Percentiles rank a stretch among this genome's conserved stretches.
These are phyloP conservation scores for Acrocephalus kingi DNA, from an alignment of 2,113 vertebrate genomes.

Conservation along the genomic window DNA sequence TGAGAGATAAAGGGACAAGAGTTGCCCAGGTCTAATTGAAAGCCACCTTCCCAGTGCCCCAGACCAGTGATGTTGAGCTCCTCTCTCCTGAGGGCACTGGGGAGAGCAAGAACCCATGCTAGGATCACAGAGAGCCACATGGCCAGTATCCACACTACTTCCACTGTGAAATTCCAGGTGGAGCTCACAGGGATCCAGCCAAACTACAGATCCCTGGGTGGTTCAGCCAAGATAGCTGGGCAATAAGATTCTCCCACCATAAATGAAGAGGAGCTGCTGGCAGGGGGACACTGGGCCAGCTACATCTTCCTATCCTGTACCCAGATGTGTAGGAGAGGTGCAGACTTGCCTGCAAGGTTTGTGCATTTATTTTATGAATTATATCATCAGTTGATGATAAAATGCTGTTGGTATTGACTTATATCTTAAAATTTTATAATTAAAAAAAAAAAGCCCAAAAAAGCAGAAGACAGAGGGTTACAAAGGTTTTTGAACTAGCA, in stretches of 20 bases:
- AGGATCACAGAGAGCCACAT: background rate
- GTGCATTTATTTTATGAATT: background rate
- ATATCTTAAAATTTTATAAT: background rate
- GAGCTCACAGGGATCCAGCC: background rate
- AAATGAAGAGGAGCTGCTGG: background rate
- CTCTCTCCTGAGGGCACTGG: background rate
- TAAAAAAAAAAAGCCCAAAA: no score
- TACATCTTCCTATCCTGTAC: background rate
- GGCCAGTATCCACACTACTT: rapidly evolving
- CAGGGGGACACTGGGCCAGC: background rate
- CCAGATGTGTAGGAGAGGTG: rapidly evolving
- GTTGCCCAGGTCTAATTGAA: background rate
- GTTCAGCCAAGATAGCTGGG: background rate
- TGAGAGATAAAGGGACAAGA: background rate
- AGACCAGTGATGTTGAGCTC: background rate
- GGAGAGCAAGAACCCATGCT: background rate
- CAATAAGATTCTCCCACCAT: background rate
- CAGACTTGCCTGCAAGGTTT: background rate
- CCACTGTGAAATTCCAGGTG: background rate
- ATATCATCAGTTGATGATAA: background rate
- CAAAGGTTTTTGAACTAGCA: background rate
- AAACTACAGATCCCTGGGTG: background rate
- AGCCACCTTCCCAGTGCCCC: background rate
- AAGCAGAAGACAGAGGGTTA: background rate
- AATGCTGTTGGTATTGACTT: background rate